Percentiles rank a stretch among this genome's conserved stretches.
phyloP scores from a whole-genome alignment of 2,113 vertebrate species.

The Poicephalus gulielmi region DNA sequence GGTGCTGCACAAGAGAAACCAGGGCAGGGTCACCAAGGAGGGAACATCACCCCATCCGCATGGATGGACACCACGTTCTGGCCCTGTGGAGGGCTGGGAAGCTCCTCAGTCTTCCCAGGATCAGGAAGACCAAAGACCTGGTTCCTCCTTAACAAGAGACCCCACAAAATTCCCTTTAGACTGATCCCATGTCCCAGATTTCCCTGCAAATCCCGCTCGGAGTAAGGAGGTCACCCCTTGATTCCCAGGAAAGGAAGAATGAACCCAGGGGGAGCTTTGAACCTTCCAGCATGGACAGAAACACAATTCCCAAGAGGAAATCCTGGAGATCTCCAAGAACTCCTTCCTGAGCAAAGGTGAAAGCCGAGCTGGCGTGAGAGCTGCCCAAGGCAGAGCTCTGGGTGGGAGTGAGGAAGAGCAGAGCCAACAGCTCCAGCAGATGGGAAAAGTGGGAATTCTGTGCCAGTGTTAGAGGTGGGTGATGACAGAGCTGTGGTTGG shows the following conservation, averaged over 20 bases:
- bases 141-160: not conserved
- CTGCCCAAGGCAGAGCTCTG: too few species aligned
- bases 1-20: not conserved
- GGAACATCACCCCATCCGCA: too few species aligned
- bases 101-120: not conserved
- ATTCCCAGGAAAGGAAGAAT: not conserved
- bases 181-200: not conserved
- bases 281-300: not conserved
- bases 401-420: too few species aligned
- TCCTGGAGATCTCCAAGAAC: not conserved
- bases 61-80: fast-evolving
- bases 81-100: not conserved
- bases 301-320: not conserved
- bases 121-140: not conserved
- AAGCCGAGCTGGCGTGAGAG: too few species aligned
- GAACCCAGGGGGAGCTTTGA: not conserved
- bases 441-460: not conserved
- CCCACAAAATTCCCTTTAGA: not conserved
- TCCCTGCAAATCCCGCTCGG: not conserved
- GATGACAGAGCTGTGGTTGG: not conserved
- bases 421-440: not conserved
- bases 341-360: not conserved
- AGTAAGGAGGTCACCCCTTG: not conserved
- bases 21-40: not conserved
- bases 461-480: not conserved